Conservation (phyloP, 1,140 invertebrate species). For the Ceratina japonica region DNA sequence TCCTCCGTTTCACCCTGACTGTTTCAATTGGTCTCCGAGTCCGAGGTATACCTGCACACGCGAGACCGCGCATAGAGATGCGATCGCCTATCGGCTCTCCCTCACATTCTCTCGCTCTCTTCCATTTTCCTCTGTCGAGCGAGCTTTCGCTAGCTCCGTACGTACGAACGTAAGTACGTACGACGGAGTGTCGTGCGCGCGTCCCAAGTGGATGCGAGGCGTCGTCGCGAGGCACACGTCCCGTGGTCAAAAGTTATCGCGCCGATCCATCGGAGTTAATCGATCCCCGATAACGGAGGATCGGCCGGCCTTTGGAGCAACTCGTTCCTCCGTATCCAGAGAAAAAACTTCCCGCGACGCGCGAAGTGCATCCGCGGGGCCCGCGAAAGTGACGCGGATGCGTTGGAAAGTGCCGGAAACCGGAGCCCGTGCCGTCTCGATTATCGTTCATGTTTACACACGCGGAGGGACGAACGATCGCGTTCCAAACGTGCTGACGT, state of each 20-base stretch:
- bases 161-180: conserved; percentile 35
- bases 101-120: conserved; percentile 4
- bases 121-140: conserved; percentile 38
- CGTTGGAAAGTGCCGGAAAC: background rate
- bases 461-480: conserved; percentile 24
- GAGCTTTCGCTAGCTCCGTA: conserved; percentile 45
- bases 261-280: conserved; percentile 21
- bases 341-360: background rate
- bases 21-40: conserved; percentile 32
- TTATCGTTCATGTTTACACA: background rate
- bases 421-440: background rate
- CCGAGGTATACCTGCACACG: conserved; percentile 13
- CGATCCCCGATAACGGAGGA: background rate
- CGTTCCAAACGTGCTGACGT: background rate
- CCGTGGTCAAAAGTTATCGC: conserved; percentile 32
- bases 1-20: conserved; percentile 21
- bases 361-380: background rate
- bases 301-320: background rate
- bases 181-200: conserved; percentile 51
- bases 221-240: conserved; percentile 47
- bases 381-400: background rate
- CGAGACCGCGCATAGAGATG: conserved; percentile 1
- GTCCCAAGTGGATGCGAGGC: conserved; percentile 50
- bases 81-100: conserved; percentile 12
- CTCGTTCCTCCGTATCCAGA: conserved; percentile 13